Evolutionary conservation across 2,113 vertebrate species (phyloP).

Genomic region (Indicator indicator): DNA sequence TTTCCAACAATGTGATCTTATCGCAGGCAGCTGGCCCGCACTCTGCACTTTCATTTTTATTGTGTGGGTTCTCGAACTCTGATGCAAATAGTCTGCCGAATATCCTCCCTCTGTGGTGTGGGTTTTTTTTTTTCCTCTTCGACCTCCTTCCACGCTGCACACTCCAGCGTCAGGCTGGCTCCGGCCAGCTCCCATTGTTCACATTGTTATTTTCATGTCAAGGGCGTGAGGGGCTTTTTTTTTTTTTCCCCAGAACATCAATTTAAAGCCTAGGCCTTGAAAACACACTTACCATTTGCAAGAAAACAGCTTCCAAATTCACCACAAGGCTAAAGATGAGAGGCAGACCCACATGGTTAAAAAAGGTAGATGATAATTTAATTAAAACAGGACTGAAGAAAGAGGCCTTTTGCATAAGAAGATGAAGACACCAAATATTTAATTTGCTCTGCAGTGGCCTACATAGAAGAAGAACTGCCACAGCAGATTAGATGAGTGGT

Average conservation of each 20-base stretch:
- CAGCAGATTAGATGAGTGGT: slow-evolving; percentile 15
- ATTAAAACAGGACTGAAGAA: background rate
- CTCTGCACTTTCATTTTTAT: slow-evolving; percentile 52
- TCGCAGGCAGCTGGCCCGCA: slow-evolving; percentile 18
- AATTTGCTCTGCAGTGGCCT: slow-evolving; percentile 38
- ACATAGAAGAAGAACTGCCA: slow-evolving; percentile 36
- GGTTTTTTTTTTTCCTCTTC: background rate
- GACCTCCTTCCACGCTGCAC: background rate
- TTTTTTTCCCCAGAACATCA: background rate
- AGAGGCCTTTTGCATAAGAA: background rate
- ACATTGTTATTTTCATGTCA: slow-evolving; percentile 56
- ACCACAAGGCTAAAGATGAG: slow-evolving; percentile 11
- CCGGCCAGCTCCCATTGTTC: slow-evolving; percentile 66
- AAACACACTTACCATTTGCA: background rate
- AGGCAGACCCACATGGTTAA: background rate
- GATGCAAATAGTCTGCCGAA: slow-evolving; percentile 55
- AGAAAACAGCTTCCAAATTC: background rate
- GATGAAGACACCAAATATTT: background rate
- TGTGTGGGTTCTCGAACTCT: slow-evolving; percentile 20
- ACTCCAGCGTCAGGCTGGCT: slow-evolving; percentile 57
- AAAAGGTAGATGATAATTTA: background rate
- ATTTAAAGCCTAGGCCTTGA: slow-evolving; percentile 32
- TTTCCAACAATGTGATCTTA: slow-evolving; percentile 62
- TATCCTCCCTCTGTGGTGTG: slow-evolving; percentile 43
- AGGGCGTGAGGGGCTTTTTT: slow-evolving; percentile 28